Conservation (phyloP, 2,888 invertebrate genomes). For the Tupiocoris notatus region DNA sequence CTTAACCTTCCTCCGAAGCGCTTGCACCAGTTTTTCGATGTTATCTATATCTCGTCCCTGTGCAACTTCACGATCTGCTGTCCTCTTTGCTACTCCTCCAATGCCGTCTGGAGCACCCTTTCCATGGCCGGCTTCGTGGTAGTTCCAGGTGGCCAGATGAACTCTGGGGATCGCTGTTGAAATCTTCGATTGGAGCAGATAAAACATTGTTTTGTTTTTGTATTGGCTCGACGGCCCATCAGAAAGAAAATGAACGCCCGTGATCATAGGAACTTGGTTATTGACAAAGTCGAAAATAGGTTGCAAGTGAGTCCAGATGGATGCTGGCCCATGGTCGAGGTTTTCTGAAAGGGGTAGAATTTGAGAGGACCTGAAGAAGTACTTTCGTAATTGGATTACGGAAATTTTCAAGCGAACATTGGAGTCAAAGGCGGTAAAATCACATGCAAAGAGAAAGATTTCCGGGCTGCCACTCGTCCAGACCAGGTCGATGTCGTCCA, state of each 20-base stretch:
- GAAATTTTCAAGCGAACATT: neutral
- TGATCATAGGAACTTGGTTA: conserved; percentile 34
- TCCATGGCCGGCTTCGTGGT: conserved; percentile 52
- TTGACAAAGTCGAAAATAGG: conserved; percentile 50
- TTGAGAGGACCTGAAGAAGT: neutral
- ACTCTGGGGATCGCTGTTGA: conserved; percentile 44
- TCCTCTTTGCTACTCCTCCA: conserved; percentile 51
- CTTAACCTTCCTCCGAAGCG: neutral
- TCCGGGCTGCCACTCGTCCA: neutral
- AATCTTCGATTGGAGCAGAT: conserved; percentile 49
- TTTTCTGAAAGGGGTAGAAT: conserved; percentile 52
- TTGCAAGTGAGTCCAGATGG: conserved; percentile 54
- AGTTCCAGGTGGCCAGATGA: conserved; percentile 51
- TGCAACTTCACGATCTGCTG: conserved; percentile 48
- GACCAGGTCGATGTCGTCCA: neutral
- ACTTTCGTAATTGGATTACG: neutral
- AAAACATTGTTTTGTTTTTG: conserved; percentile 53
- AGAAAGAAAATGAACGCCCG: conserved; percentile 52
- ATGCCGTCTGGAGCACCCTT: conserved; percentile 53
- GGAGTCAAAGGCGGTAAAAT: neutral
- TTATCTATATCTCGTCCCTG: conserved; percentile 41
- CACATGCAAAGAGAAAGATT: neutral
- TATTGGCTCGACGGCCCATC: conserved; percentile 54
- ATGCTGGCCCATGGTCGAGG: conserved; percentile 52
- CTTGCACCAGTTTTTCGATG: conserved; percentile 23